Evolutionary conservation across 2,797 vertebrate species (phyloP), one percentile per base, ranked within the genome.

Genomic region (Urophycis tenuis): DNA sequence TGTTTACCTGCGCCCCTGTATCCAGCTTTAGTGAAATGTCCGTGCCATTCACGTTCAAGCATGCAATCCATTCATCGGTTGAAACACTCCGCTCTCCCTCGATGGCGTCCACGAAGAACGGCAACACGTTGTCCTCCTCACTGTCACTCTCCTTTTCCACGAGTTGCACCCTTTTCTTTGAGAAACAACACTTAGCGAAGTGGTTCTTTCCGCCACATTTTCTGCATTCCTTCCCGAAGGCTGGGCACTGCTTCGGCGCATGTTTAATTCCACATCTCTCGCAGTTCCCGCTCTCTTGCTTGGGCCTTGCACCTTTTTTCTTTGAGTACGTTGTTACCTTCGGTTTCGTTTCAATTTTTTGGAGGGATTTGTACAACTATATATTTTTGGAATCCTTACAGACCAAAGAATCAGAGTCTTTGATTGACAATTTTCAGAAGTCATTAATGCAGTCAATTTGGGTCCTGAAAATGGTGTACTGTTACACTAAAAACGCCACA

Each of bases 51-150:
- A 77, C 35, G 4, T 82, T 69, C 33, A 82, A 9, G 14, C 41
- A 22, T 36, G 81, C 78, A 41, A 79, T 79, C 75, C 78, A 77
- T 25, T 77, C 75, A 29, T 80, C 73, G 35, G 32, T 76, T 32
- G 41, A 74, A 74, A 19, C 15, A 1, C 0, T 74, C 19, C 7
- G 25, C 32, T 4, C 73, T 34, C 33, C 9, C 3, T 60, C 29
- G 10, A 39, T 30, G 25, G 75, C 7, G 5, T 60, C 71, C 71
- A 77, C 14, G 3, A 81, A 76, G 29, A 81, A 75, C 5, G 41
- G 12, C 29, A 14, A 36, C 32, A 69, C 69, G 17, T 78, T 71
- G 4, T 74, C 74, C 3, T 74, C 74, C 17, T 74, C 32, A 36
- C 30, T 78, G 77, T 81, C 74, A 17, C 72, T 81, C 10, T 2